Conservation (phyloP, 2,113 vertebrate genomes). For the Thunnus thynnus region DNA sequence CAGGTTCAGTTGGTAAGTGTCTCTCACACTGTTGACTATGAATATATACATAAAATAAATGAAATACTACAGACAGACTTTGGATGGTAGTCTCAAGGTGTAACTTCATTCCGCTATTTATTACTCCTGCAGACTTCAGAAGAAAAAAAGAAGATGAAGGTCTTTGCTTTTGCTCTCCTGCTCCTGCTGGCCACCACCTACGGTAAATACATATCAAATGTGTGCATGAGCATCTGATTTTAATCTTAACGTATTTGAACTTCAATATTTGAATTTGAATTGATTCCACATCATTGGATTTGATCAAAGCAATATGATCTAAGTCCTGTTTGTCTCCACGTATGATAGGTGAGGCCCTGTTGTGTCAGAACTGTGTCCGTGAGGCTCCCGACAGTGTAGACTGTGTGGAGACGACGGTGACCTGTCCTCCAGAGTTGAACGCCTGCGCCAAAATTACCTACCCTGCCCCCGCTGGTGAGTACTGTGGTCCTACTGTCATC, state of each 20-base stretch:
- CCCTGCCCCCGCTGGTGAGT: conserved; percentile 25
- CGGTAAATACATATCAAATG: neutral
- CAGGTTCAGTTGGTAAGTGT: neutral
- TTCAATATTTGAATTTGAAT: no score
- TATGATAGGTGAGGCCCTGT: conserved; percentile 26
- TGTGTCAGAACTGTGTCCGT: conserved; percentile 33
- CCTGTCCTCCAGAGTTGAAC: conserved; percentile 31
- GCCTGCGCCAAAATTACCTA: conserved; percentile 41
- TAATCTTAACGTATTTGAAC: no score
- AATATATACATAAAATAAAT: neutral
- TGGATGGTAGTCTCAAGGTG: no score
- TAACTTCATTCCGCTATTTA: no score
- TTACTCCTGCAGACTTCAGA: conserved; percentile 5
- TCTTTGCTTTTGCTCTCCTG: conserved; percentile 39
- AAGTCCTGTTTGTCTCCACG: neutral
- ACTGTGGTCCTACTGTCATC: no score
- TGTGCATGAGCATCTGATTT: no score
- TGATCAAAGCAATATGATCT: no score
- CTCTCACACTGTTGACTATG: no score
- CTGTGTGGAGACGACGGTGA: conserved; percentile 41
- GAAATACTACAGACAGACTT: no score
- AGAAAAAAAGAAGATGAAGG: conserved; percentile 28
- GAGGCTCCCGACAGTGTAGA: conserved; percentile 4
- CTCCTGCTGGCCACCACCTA: conserved; percentile 47
- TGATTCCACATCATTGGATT: no score